phyloP scores from a whole-genome alignment of 2,113 vertebrate species.

The Cyprinodon tularosa region DNA sequence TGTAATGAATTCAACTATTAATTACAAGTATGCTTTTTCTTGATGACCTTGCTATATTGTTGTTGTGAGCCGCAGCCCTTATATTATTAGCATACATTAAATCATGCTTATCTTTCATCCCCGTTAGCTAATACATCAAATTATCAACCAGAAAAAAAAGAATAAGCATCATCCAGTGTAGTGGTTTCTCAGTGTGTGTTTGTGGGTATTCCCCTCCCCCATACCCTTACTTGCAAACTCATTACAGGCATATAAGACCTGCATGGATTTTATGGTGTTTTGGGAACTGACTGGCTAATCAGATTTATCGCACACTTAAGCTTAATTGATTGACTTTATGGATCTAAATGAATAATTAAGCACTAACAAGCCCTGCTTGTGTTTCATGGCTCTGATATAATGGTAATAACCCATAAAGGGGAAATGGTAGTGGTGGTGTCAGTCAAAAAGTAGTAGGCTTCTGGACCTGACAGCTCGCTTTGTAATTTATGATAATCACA shows the following conservation, averaged over 20 bases:
- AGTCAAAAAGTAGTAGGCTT: slow-evolving; percentile 46
- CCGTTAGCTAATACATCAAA: slow-evolving; percentile 69
- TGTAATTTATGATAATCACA: not conserved
- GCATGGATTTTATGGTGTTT: slow-evolving; percentile 79
- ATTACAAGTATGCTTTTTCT: slow-evolving; percentile 58
- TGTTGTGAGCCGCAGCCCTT: slow-evolving; percentile 61
- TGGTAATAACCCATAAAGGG: slow-evolving; percentile 63
- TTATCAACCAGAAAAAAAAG: slow-evolving; percentile 46
- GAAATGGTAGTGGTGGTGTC: slow-evolving; percentile 45
- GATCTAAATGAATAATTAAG: slow-evolving; percentile 83
- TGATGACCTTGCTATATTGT: slow-evolving; percentile 75
- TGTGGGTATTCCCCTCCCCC: slow-evolving; percentile 59
- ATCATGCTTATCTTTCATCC: slow-evolving; percentile 72
- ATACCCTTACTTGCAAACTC: slow-evolving; percentile 65
- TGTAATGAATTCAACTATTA: slow-evolving; percentile 70
- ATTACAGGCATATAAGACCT: slow-evolving; percentile 78
- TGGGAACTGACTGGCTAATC: slow-evolving; percentile 82
- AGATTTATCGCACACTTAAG: slow-evolving; percentile 82
- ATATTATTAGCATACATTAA: slow-evolving; percentile 75
- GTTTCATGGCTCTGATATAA: slow-evolving; percentile 71
- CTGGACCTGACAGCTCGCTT: not conserved
- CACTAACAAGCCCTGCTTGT: slow-evolving; percentile 73
- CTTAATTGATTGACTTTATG: slow-evolving; percentile 82
- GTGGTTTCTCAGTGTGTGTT: slow-evolving; percentile 35
- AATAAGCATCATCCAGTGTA: slow-evolving; percentile 12